phyloP scores from a whole-genome alignment of 2,113 vertebrate genomes.

The Onychostoma macrolepis region DNA sequence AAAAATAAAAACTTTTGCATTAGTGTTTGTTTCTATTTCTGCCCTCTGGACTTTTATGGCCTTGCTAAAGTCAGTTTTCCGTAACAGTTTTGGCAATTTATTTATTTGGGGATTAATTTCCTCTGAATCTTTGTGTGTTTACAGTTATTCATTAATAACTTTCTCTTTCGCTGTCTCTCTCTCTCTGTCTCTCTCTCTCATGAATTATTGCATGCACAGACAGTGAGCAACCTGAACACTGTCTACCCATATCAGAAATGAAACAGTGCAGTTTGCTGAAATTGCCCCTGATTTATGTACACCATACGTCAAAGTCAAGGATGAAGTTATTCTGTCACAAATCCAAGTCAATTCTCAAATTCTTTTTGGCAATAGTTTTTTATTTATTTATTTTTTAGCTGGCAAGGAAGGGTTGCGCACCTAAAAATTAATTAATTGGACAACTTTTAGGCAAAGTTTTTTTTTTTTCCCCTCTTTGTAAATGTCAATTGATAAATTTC shows the following conservation, averaged over 20 bases:
- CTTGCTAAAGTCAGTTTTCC: constrained; percentile 20
- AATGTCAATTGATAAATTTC: not conserved
- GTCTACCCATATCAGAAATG: constrained; percentile 7
- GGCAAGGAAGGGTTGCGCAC: not conserved
- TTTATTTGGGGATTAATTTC: not conserved
- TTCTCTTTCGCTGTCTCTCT: not conserved
- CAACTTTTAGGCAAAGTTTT: not conserved
- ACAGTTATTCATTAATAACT: constrained; percentile 10
- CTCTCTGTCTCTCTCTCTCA: not conserved
- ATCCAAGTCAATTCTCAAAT: constrained; percentile 4
- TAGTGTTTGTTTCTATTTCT: not conserved
- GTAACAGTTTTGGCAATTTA: not conserved
- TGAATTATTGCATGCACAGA: constrained; percentile 9
- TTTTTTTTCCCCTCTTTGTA: not conserved
- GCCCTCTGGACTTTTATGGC: constrained; percentile 1
- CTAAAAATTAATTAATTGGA: not conserved
- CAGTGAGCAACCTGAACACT: constrained; percentile 5
- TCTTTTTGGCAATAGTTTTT: not conserved
- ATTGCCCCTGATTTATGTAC: not conserved
- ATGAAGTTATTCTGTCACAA: not conserved
- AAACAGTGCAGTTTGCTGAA: constrained; percentile 3
- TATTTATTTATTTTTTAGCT: not conserved
- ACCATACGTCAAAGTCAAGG: not conserved
- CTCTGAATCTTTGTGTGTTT: not conserved
- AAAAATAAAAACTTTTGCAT: not conserved